Evolutionary conservation across 2,113 vertebrate genomes (phyloP), one percentile per base, ranked within the genome.

Genomic region (Pelusios castaneus): DNA sequence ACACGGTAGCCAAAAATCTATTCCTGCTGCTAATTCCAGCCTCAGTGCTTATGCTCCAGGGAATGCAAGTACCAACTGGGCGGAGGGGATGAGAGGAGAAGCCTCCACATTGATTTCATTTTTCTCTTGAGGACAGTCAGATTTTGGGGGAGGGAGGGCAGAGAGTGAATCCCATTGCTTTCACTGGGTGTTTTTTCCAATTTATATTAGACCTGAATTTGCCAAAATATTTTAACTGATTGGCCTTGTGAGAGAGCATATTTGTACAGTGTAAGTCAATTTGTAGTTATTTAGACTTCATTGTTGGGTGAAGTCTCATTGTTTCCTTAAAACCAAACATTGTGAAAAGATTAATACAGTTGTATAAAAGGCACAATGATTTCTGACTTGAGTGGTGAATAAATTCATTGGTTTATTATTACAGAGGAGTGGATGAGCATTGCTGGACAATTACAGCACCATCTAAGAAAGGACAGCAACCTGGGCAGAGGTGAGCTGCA

Each of bases 261-360:
- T 58, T 38, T 75, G 25, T 73, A n/a, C n/a, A 24, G 75, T 2
- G 56, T 80, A 75, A 47, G 67, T 85, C 91, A 89, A 88, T 89
- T 82, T 86, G 4, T 82, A 89, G 54, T 81, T 91, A 45, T 94
- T 93, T 78, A 10, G 85, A 75, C 45, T 92, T 6, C 10, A 27
- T 77, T 91, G 29, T 60, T 22, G 54, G 24, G 58, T 89, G 31
- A 94, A 91, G 89, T 89, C 67, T 95, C 5, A 77, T 56, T 41
- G n/a, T 51, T 45, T 94, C 47, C 87, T 95, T 94, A 52, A 76
- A 96, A 88, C 75, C 63, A 52, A 11, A 43, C 55, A 60, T 8
- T n/a, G 51, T 86, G 79, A 82, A 70, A 88, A 94, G 49, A 80
- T 91, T 58, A 93, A 47, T 73, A 85, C 0, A 0, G 88, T 92